Conservation (phyloP, 2,113 vertebrate genomes). For the Butorides virescens region DNA sequence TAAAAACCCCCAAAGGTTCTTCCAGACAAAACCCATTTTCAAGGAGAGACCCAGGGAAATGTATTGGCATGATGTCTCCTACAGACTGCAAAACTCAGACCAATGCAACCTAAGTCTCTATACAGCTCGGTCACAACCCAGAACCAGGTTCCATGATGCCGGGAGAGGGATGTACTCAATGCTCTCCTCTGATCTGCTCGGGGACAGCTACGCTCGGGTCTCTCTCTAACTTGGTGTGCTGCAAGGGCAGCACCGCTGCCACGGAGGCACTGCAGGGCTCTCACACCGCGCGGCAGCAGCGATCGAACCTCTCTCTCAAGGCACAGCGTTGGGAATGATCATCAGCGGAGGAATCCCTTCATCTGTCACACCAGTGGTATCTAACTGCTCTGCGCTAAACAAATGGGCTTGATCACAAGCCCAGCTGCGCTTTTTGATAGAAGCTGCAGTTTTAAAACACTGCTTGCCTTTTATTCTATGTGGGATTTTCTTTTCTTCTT, state of each 20-base stretch:
- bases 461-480: background rate
- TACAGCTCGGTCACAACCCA: background rate
- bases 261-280: background rate
- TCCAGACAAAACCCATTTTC: background rate
- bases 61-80: background rate
- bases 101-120: background rate
- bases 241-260: background rate
- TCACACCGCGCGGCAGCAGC: background rate
- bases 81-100: background rate
- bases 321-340: background rate
- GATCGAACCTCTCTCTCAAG: background rate
- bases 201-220: background rate
- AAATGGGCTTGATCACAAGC: background rate
- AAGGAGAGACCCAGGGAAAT: background rate
- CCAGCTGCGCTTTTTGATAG: background rate
- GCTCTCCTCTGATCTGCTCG: background rate
- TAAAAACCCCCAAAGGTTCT: background rate
- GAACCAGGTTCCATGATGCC: background rate
- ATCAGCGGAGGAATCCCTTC: background rate
- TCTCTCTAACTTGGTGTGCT: background rate
- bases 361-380: background rate
- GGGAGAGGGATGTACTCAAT: background rate
- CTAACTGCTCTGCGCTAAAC: background rate
- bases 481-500: constrained; percentile 27
- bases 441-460: background rate